Base-by-base conservation (phyloP, 2,888 invertebrate species). In the Heliconius aoede region DNA sequence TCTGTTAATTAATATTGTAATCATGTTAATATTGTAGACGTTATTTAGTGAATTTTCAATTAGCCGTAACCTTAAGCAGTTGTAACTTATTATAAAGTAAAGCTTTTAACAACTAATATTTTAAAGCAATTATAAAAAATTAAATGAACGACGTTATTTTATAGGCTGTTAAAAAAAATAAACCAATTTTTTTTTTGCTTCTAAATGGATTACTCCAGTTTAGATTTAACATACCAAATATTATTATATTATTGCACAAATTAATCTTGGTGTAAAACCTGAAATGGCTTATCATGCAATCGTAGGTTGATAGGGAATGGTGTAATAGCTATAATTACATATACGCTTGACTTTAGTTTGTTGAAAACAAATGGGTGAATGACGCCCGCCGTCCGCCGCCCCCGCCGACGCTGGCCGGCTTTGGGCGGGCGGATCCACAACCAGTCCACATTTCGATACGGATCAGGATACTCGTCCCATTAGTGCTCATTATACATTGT, bases 381-480 rank as follows among this genome's bases (percentile, higher is more conserved):
- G 84, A 82, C 82, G 83, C 81, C 80, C 78, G 77, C 83, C 85
- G 36, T 36, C 36, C 36, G 82, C 89, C 89, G 82, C 89, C 89
- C 88, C 90, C 87, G 88, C 82, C 60, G 79, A 82, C 80, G 85
- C 82, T 84, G 83, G 82, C 75, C 82, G 84, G 76, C 79, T 82
- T 83, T 90, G 88, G 93, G 93, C 93, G 93, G 93, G 90, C 91
- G 89, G 90, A 81, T 82, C 78, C 78, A 79, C 80, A 82, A 82
- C 85, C 93, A 94, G 94, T 94, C 87, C 85, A 85, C 85, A 84
- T 86, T 86, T 84, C 83, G 91, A 88, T 86, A 88, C 84, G 88
- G 88, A 77, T 81, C 86, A 83, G 92, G 86, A 85, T 89, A 88
- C 91, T 88, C 88, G 93, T 84, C 84, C 85, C 85, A 82, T 78